Evolutionary conservation across 2,113 vertebrate species (phyloP), one percentile per base, ranked within the genome.

Genomic region (Chlorocebus sabaeus): DNA sequence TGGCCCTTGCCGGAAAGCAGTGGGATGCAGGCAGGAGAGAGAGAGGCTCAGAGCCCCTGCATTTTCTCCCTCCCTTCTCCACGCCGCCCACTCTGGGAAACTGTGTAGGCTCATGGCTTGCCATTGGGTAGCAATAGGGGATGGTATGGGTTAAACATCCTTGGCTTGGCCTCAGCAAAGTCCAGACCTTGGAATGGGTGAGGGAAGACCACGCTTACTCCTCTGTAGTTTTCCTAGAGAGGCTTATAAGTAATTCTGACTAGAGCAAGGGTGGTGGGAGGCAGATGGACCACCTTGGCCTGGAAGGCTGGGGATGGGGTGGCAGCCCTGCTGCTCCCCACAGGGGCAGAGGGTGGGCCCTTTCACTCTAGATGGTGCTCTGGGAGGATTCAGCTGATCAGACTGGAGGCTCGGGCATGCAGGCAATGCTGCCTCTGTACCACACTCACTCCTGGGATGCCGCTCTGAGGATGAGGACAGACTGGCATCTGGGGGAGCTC

Each of bases 1-100:
- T 92, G 35, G 93, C 64, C 96, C 80, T 94, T 89, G 59, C 93
- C 4, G 52, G 95, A 52, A 97, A 94, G 89, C 50, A 96, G 95
- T 96, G 84, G 97, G 96, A 78, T 92, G 83, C 87, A 92, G 75
- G 88, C 89, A 88, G n/a, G 3, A 55, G 75, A 94, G 40, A 73
- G 78, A 84, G 85, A 92, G 55, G 84, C 67, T 75, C 43, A n/a
- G 75, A 94, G 81, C 89, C 89, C 59, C 40, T 38, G 50, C 30
- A 0, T 81, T 2, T 3, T 35, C 81, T 88, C 73, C 84, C 70
- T 86, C 48, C 59, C 43, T 93, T 84, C 70, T 84, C 61, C 72
- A 72, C 10, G n/a, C 90, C 88, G 48, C 80, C 93, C 89, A 90
- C 70, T 82, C 35, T 57, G 50, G 61, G 61, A 64, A 32, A 70